Evolutionary conservation across 1,140 invertebrate species (phyloP), one percentile per base, ranked within the genome.

Genomic region (Eumeta japonica): DNA sequence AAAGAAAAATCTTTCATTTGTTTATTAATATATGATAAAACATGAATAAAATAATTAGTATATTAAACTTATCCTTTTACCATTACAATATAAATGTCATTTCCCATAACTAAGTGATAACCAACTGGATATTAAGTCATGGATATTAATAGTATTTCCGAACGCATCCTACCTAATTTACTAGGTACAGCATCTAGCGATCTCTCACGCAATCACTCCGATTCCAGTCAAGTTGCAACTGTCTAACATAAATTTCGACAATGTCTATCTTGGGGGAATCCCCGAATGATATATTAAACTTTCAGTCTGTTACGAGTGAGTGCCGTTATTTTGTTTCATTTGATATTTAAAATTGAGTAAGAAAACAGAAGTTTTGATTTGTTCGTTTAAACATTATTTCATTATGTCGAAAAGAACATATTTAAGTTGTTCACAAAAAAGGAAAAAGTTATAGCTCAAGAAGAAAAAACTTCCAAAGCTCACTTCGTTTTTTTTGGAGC

Each of bases 271-370:
- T 32, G 32, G 37, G 33, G 43, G 38, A 39, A 41, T 34, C 43
- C 43, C 43, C 37, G 43, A 41, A 42, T 42, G 24, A 40, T 28
- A 14, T 40, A 40, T 40, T 39, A 28, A 37, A 43, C 41, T 43
- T 32, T 43, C 35, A 31, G 29, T 31, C n/a, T 31, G 29, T 14
- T 31, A 31, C 9, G 29, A 31, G 29, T 31, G 29, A 31, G 29
- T 31, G 29, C 12, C 29, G n/a, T 31, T 31, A 31, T 31, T 31
- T n/a, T n/a, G n/a, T n/a, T n/a, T n/a, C n/a, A n/a, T n/a, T n/a
- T n/a, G n/a, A n/a, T n/a, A n/a, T 35, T 35, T 14, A 35, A 35
- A 14, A 4, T 16, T 12, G 13, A 35, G 11, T 14, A 16, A n/a
- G 17, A 16, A 35, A 15, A 3, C 17, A 15, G 16, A 16, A 15